phyloP scores from a whole-genome alignment of 2,113 vertebrate species.

The Boleophthalmus pectinirostris region DNA sequence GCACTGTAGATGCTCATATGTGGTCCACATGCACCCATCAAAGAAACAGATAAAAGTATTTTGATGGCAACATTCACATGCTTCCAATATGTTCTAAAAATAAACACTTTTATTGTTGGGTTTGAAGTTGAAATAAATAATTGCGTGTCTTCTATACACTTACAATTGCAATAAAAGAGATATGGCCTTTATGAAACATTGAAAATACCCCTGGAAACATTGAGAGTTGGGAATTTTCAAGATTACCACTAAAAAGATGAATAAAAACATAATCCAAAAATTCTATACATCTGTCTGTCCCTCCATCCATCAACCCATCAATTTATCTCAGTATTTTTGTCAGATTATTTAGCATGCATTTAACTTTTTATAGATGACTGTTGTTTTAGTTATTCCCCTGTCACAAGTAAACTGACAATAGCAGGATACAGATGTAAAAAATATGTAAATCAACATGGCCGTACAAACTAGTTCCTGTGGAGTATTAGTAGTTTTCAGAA shows the following conservation, averaged over 20 bases:
- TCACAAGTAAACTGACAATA: not conserved
- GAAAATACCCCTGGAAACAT: no score
- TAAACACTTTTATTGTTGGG: not conserved
- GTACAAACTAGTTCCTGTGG: not conserved
- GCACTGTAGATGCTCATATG: slow-evolving; percentile 19
- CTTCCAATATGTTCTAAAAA: not conserved
- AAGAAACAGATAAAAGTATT: slow-evolving; percentile 1
- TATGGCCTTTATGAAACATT: not conserved
- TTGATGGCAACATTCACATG: slow-evolving; percentile 3
- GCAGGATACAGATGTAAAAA: not conserved
- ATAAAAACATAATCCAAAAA: no score
- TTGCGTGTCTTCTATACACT: no score
- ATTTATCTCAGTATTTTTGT: no score
- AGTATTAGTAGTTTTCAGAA: no score
- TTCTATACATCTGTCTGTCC: no score
- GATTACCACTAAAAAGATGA: no score
- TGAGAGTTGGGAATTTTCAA: no score
- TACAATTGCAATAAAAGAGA: not conserved
- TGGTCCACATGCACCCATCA: not conserved
- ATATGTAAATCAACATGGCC: no score
- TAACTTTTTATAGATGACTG: not conserved
- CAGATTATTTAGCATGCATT: no score
- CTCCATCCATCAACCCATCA: no score
- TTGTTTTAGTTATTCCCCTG: not conserved
- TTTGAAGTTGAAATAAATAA: not conserved